Evolutionary conservation across 2,113 vertebrate genomes (phyloP).

Genomic region (Zosterops borbonicus): DNA sequence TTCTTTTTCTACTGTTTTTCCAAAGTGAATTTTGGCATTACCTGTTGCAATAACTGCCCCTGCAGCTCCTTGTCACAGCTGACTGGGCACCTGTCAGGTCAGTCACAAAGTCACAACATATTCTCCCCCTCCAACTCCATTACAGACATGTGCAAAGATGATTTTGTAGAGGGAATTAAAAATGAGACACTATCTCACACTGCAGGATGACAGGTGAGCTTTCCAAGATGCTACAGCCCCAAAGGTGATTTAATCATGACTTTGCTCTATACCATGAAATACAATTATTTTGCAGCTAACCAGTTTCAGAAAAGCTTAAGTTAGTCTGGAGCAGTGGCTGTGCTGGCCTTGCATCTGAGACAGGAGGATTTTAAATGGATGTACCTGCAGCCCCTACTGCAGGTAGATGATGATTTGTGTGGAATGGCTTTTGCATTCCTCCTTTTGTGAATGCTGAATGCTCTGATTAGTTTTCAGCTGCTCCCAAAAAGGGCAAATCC

Average conservation of each 20-base stretch:
- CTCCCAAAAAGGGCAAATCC: background rate
- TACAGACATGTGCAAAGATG: background rate
- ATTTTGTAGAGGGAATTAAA: background rate
- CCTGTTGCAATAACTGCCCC: background rate
- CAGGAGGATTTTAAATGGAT: background rate
- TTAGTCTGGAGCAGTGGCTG: background rate
- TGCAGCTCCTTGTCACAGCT: background rate
- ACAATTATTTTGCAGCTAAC: slow-evolving; percentile 19
- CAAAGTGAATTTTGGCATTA: background rate
- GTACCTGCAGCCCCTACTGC: background rate
- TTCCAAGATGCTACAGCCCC: background rate
- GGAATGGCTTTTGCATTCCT: background rate
- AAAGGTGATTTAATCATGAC: background rate
- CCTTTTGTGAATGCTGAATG: background rate
- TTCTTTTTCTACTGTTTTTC: background rate
- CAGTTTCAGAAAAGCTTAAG: background rate
- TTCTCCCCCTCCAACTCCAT: background rate
- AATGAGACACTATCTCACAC: background rate
- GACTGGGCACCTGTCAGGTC: background rate
- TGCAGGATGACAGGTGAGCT: background rate
- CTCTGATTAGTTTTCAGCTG: background rate
- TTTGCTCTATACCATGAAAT: background rate
- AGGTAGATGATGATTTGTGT: background rate
- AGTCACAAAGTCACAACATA: background rate
- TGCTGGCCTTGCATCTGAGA: background rate